Conservation (phyloP, 2,888 invertebrate genomes). For the Muschampia plurimacula region DNA sequence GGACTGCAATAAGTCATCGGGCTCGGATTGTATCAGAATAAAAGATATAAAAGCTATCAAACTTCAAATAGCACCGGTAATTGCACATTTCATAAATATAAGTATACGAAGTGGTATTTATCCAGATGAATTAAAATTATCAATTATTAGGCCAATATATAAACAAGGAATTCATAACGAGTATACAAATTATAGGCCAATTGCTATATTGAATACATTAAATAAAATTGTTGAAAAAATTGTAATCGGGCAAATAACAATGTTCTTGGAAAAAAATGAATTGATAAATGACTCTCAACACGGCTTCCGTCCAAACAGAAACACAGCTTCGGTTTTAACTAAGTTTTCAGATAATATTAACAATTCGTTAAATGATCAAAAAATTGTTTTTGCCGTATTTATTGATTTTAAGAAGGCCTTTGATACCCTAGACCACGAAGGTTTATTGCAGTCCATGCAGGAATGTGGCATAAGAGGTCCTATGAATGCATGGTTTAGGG, state of each 20-base stretch:
- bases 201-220: not conserved
- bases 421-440: constrained; percentile 40
- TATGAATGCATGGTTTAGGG: constrained; percentile 28
- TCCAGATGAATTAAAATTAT: not conserved
- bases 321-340: not conserved
- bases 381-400: constrained; percentile 5
- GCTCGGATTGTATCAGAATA: not conserved
- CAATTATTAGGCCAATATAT: not conserved
- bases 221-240: not conserved
- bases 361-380: not conserved
- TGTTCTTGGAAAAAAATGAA: not conserved
- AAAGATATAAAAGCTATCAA: not conserved
- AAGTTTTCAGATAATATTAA: not conserved
- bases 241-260: not conserved
- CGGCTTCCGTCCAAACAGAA: not conserved
- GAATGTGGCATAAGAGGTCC: constrained; percentile 43
- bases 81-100: constrained; percentile 1
- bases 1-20: constrained; percentile 9
- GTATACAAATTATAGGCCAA: constrained; percentile 36
- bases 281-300: not conserved
- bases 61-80: constrained; percentile 1
- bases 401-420: constrained; percentile 44
- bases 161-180: not conserved
- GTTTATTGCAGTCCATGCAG: constrained; percentile 41
- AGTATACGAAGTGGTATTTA: not conserved